Conservation (phyloP, 92 coral and sea anemone genomes). For the Porites evermanni region DNA sequence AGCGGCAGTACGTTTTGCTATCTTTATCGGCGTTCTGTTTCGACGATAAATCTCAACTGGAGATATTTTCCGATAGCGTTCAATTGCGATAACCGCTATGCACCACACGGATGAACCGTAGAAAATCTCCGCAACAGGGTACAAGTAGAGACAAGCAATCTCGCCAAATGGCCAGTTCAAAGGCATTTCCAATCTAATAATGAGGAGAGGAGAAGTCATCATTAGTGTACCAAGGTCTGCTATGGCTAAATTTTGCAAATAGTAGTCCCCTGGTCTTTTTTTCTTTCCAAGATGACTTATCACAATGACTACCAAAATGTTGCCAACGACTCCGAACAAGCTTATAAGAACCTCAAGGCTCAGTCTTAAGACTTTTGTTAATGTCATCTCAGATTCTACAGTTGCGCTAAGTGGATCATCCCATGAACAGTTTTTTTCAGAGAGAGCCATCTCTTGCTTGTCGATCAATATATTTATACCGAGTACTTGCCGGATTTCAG, state of each 20-base stretch:
- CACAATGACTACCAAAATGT: background rate
- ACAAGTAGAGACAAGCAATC: constrained; percentile 43
- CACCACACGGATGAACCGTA: constrained; percentile 58
- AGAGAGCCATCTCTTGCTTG: too few relatives aligned
- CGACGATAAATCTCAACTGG: background rate
- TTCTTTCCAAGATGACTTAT: background rate
- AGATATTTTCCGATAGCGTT: constrained; percentile 46
- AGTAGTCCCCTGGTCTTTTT: constrained; percentile 35
- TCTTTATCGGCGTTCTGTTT: background rate
- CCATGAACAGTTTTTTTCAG: background rate
- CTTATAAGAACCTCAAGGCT: background rate
- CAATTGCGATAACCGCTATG: constrained; percentile 57
- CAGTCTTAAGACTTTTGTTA: background rate
- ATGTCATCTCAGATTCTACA: background rate
- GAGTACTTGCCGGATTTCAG: too few relatives aligned
- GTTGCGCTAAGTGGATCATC: background rate
- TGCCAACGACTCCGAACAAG: background rate
- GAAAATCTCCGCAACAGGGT: constrained; percentile 42
- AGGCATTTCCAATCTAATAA: background rate
- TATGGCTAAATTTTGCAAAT: constrained; percentile 53
- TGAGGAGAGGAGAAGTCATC: constrained; percentile 20
- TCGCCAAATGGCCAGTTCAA: constrained; percentile 38
- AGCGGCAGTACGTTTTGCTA: background rate
- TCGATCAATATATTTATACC: too few relatives aligned
- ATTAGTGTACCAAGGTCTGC: constrained; percentile 58